These are phyloP conservation scores for Maconellicoccus hirsutus DNA, from an alignment of 1,140 invertebrate genomes.

Conservation along the genomic window DNA sequence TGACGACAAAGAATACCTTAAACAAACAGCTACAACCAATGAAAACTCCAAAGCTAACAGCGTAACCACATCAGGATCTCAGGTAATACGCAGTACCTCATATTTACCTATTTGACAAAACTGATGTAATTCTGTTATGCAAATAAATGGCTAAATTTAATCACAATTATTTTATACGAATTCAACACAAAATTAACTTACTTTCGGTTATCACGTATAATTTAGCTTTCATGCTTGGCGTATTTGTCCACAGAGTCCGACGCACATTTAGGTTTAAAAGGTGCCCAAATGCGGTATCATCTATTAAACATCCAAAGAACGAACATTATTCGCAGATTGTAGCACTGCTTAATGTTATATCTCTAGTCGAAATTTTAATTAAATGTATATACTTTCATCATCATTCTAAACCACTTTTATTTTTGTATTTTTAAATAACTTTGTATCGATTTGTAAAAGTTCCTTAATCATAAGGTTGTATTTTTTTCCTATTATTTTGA, in stretches of 20 bases:
- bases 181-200: no score
- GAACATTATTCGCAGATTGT: neutral
- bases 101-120: no score
- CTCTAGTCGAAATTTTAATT: neutral
- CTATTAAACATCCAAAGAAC: neutral
- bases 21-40: conserved; percentile 46
- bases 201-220: neutral
- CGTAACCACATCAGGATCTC: conserved; percentile 22
- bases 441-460: conserved; percentile 9
- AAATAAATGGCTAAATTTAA: no score
- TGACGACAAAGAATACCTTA: conserved; percentile 86
- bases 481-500: neutral
- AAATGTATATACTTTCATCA: neutral
- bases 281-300: neutral
- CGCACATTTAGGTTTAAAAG: neutral
- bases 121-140: no score
- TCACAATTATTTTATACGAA: no score
- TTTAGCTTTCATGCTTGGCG: neutral
- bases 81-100: conserved; percentile 24
- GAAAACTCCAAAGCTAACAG: conserved; percentile 30
- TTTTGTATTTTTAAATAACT: conserved; percentile 1
- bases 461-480: conserved; percentile 3
- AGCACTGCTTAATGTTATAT: neutral
- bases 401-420: neutral
- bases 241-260: neutral